Evolutionary conservation across 2,888 invertebrate genomes (phyloP).

Genomic region (Micoletzkya japonica): DNA sequence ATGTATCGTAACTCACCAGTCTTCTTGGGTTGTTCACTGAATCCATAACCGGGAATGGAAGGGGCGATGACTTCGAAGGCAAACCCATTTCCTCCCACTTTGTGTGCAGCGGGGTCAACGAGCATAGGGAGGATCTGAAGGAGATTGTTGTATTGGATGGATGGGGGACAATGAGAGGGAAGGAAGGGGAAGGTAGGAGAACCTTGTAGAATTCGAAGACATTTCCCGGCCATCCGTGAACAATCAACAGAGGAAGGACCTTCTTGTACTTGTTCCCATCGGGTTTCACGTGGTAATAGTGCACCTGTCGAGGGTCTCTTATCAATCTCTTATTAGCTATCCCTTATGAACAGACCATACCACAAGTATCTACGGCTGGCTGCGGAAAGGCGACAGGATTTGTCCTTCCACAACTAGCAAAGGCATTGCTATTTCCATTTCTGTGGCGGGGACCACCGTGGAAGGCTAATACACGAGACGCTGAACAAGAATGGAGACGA

Average conservation of each 20-base stretch:
- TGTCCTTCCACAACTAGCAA: too few species aligned
- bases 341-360: too few species aligned
- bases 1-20: constrained; percentile 67
- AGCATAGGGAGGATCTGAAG: constrained; percentile 65
- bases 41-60: constrained; percentile 70
- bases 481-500: too few species aligned
- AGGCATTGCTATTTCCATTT: background rate
- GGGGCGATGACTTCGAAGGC: constrained; percentile 67
- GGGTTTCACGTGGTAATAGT: constrained; percentile 77
- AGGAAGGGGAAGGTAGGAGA: background rate
- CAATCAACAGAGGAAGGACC: constrained; percentile 71
- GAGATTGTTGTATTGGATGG: background rate
- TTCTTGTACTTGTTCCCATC: constrained; percentile 55
- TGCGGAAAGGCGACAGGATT: too few species aligned
- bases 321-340: too few species aligned
- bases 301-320: too few species aligned
- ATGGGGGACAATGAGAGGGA: background rate
- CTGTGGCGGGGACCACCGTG: background rate
- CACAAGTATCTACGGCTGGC: too few species aligned
- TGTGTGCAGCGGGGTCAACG: constrained; percentile 69
- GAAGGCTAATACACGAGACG: too few species aligned
- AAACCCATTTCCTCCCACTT: constrained; percentile 28
- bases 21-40: constrained; percentile 70
- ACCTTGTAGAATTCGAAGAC: constrained; percentile 70
- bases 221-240: constrained; percentile 87